Evolutionary conservation across 2,888 invertebrate genomes (phyloP).

Genomic region (Ischnura elegans): DNA sequence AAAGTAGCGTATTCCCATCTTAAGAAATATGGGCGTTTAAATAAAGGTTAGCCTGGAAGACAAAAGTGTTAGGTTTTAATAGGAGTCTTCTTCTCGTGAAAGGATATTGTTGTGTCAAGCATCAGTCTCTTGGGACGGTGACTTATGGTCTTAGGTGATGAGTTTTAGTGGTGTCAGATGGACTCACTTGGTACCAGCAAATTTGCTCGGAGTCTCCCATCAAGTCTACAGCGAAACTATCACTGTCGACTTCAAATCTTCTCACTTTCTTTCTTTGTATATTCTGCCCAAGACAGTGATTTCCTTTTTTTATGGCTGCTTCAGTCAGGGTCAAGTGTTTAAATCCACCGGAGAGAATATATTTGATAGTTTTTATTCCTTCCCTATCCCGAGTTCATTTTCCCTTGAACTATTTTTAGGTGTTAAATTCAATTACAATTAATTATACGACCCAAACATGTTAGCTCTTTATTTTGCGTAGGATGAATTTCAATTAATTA

Average conservation of each 20-base stretch:
- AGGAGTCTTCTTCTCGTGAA: not conserved
- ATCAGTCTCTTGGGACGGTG: not conserved
- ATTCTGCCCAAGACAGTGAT: not conserved
- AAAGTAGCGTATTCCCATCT: not conserved
- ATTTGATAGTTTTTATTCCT: not conserved
- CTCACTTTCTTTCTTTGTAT: not conserved
- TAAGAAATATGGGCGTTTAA: not conserved
- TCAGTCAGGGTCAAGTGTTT: not conserved
- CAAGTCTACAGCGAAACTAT: not conserved
- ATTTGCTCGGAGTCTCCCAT: not conserved
- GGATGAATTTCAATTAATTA: not conserved
- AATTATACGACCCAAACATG: too few species aligned
- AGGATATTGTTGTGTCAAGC: not conserved
- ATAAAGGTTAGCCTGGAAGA: not conserved
- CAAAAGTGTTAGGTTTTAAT: not conserved
- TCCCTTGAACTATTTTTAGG: not conserved
- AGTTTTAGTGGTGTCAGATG: not conserved
- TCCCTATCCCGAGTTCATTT: not conserved
- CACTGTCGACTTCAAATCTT: not conserved
- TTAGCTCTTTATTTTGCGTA: too few species aligned
- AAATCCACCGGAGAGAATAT: not conserved
- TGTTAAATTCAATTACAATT: not conserved
- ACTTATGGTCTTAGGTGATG: not conserved
- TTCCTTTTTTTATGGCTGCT: slow-evolving; percentile 22
- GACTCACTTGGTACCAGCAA: not conserved